These are phyloP conservation scores for Oceanodroma leucorhoa DNA, from an alignment of 2,797 vertebrate genomes.

Conservation along the genomic window DNA sequence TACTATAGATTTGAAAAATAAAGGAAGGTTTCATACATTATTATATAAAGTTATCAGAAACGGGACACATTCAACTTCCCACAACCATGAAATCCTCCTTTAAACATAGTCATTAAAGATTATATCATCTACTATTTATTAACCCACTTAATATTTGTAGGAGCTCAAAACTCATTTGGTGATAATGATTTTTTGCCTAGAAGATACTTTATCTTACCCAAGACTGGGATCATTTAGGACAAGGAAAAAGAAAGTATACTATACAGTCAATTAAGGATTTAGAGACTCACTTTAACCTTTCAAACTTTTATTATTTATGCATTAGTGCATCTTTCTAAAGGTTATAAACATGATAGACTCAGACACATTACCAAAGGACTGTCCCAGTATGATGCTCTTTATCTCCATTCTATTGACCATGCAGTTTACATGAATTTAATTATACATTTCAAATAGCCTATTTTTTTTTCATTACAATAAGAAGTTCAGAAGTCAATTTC, in stretches of 20 bases:
- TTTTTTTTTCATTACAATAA: neutral
- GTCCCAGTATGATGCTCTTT: neutral
- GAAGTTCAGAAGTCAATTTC: neutral
- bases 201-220: neutral
- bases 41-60: neutral
- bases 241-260: neutral
- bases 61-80: neutral
- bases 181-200: neutral
- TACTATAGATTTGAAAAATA: neutral
- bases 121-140: neutral
- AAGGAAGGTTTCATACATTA: neutral
- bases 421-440: neutral
- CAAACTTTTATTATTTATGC: neutral
- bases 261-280: neutral
- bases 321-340: constrained; percentile 15
- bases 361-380: neutral
- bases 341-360: constrained; percentile 9
- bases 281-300: constrained; percentile 18
- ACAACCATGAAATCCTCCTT: neutral
- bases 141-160: neutral
- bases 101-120: neutral
- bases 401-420: neutral
- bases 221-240: neutral
- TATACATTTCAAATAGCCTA: neutral
- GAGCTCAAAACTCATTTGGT: neutral